Conservation (phyloP, 2,113 vertebrate species). For the Eulemur macaco region DNA sequence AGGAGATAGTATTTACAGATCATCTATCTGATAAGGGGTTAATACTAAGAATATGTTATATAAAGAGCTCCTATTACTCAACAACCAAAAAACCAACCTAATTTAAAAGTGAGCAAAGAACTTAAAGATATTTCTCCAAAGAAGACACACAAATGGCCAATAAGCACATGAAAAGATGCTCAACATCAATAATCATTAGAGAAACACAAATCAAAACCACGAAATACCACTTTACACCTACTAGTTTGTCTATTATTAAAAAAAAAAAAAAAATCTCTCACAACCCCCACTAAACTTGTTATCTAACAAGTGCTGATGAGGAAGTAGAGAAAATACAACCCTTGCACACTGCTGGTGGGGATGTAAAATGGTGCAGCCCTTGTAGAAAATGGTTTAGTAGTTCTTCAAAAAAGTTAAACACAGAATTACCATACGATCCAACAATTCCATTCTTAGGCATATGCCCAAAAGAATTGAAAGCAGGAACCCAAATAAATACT, state of each 20-base stretch:
- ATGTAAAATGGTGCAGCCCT: neutral
- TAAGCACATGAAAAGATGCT: neutral
- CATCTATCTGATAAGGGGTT: neutral
- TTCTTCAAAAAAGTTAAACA: neutral
- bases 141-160: neutral
- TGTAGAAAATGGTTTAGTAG: neutral
- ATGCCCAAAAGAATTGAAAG: neutral
- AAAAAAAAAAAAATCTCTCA: neutral
- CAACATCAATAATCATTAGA: neutral
- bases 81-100: neutral
- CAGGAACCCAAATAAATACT: neutral
- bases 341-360: neutral
- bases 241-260: neutral
- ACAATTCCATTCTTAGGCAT: neutral
- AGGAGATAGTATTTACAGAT: neutral
- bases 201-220: constrained; percentile 32
- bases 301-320: neutral
- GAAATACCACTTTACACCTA: neutral
- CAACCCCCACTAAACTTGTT: neutral
- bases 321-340: neutral
- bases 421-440: neutral
- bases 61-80: neutral
- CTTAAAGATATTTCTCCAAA: neutral
- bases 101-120: neutral
- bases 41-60: neutral